Conservation (phyloP, 1,140 invertebrate species). For the Gryon sp. region DNA sequence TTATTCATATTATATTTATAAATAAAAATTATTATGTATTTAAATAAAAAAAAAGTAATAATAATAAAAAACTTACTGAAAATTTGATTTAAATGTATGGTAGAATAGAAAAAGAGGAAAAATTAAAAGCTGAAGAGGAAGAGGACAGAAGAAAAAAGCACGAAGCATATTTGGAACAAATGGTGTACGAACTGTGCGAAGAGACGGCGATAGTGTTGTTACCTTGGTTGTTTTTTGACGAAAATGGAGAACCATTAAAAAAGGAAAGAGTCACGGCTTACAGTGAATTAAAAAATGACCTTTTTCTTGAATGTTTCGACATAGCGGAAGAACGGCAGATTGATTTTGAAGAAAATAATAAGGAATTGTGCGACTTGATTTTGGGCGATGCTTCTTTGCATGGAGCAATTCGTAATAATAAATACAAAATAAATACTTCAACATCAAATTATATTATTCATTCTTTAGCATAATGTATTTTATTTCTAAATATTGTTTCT, state of each 20-base stretch:
- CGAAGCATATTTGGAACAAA: slow-evolving; percentile 67
- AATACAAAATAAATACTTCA: neutral
- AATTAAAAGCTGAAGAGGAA: slow-evolving; percentile 50
- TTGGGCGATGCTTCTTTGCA: neutral
- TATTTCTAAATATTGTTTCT: neutral
- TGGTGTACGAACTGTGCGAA: slow-evolving; percentile 71
- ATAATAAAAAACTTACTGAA: slow-evolving; percentile 23
- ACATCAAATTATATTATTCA: too few species aligned
- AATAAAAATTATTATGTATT: neutral
- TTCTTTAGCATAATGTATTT: too few species aligned
- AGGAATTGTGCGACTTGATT: slow-evolving; percentile 15
- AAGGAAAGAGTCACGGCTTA: slow-evolving; percentile 68
- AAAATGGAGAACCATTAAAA: slow-evolving; percentile 56
- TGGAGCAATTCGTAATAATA: neutral
- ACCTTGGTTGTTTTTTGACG: slow-evolving; percentile 70
- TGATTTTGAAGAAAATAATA: slow-evolving; percentile 64
- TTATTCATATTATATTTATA: neutral
- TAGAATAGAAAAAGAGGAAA: slow-evolving; percentile 48
- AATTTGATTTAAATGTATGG: neutral
- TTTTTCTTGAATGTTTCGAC: slow-evolving; percentile 70
- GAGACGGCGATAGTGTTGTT: slow-evolving; percentile 68
- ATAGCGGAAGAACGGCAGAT: slow-evolving; percentile 65
- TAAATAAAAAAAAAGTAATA: neutral
- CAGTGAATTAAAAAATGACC: slow-evolving; percentile 63
- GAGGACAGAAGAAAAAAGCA: slow-evolving; percentile 63